Percentiles rank a stretch among this genome's conserved stretches.
phyloP scores from a whole-genome alignment of 2,113 vertebrate species.

The Otocyon megalotis region DNA sequence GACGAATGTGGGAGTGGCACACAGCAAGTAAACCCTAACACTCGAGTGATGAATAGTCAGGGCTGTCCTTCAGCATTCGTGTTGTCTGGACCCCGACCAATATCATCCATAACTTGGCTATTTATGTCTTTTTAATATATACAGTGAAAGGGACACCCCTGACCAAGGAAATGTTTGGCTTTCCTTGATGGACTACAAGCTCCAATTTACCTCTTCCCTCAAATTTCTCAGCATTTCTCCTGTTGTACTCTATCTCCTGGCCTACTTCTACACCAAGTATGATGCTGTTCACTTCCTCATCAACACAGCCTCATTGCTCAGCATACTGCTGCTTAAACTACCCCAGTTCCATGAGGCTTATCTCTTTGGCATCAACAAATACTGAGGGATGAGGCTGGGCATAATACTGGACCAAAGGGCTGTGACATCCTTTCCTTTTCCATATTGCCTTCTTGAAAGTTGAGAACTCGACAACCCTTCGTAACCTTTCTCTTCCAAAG shows the following conservation, averaged over 20 bases:
- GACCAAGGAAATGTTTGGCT: constrained; percentile 93
- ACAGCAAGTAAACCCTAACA: constrained; percentile 98
- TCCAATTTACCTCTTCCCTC: constrained; percentile 94
- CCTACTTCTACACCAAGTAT: constrained; percentile 98
- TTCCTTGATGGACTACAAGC: constrained; percentile 92
- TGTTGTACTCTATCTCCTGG: constrained; percentile 94
- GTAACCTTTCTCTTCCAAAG: not conserved
- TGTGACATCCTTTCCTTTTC: not conserved
- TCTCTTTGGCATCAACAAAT: constrained; percentile 96
- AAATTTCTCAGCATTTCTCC: constrained; percentile 96
- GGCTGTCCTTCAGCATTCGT: constrained; percentile 90
- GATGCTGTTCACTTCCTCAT: constrained; percentile 93
- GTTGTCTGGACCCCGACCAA: constrained; percentile 97
- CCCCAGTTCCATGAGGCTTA: constrained; percentile 96
- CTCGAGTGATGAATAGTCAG: constrained; percentile 94
- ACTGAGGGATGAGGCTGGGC: constrained; percentile 85
- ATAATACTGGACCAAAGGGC: constrained; percentile 36
- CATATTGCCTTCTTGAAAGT: constrained; percentile 33
- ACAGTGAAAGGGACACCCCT: constrained; percentile 94
- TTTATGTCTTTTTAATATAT: constrained; percentile 94
- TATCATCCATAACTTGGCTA: constrained; percentile 93
- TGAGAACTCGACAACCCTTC: constrained; percentile 28
- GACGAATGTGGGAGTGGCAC: constrained; percentile 97
- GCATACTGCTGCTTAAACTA: constrained; percentile 94
- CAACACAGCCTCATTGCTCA: constrained; percentile 94